A percentile compares a stretch with the other conserved stretches of the same genome.
phyloP scores from a whole-genome alignment of 2,888 invertebrate genomes.

The Tenodera sinensis region DNA sequence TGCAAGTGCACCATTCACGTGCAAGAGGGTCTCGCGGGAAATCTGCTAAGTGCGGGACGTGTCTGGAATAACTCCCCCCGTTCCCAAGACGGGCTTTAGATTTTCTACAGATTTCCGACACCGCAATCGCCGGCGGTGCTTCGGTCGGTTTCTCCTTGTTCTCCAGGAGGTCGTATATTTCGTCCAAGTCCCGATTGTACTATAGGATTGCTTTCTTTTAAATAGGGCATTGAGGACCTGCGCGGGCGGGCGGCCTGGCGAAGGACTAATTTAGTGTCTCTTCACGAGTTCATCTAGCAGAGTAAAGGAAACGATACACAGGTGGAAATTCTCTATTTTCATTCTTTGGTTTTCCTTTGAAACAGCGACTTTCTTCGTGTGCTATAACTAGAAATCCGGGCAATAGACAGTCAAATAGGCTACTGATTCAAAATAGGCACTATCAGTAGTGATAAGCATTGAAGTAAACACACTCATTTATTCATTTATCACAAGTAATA shows the following conservation, averaged over 20 bases:
- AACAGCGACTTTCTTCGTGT: too few relatives aligned
- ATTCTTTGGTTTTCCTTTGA: too few relatives aligned
- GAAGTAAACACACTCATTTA: too few relatives aligned
- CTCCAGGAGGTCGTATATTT: neutral
- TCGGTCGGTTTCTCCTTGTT: neutral
- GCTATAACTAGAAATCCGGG: too few relatives aligned
- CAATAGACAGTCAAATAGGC: too few relatives aligned
- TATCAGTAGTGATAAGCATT: too few relatives aligned
- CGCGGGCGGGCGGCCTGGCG: too few relatives aligned
- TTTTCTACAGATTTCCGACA: slow-evolving; percentile 1
- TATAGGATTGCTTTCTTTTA: neutral
- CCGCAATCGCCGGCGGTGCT: neutral
- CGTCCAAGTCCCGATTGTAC: neutral
- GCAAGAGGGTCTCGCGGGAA: slow-evolving; percentile 25
- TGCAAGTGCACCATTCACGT: slow-evolving; percentile 39
- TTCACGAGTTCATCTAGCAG: neutral
- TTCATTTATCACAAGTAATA: too few relatives aligned
- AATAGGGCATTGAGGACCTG: neutral
- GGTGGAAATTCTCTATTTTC: neutral
- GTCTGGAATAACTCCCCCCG: slow-evolving; percentile 19
- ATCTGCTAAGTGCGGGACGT: slow-evolving; percentile 30
- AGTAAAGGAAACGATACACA: neutral
- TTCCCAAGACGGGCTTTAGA: neutral
- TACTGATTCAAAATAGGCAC: too few relatives aligned
- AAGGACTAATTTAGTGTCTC: neutral